Evolutionary conservation across 2,113 vertebrate species (phyloP).

Genomic region (Mohoua ochrocephala): DNA sequence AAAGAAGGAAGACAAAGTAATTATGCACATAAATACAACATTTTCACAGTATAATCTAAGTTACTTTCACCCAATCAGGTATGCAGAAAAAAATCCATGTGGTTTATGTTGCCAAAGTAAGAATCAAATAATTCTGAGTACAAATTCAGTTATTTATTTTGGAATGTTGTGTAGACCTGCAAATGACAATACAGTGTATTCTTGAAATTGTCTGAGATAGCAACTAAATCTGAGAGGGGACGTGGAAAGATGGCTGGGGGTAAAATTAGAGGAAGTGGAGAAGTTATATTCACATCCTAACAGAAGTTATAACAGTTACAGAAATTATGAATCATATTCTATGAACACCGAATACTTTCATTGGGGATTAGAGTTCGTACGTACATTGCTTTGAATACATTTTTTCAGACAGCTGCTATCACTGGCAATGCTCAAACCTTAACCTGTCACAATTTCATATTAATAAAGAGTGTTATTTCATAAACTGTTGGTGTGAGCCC

Average conservation of each 20-base stretch:
- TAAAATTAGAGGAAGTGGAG: too few relatives aligned
- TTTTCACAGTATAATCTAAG: neutral
- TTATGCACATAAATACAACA: neutral
- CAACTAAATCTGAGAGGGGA: neutral
- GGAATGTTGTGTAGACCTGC: neutral
- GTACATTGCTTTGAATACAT: too few relatives aligned
- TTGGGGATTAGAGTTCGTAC: too few relatives aligned
- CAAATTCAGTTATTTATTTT: neutral
- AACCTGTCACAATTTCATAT: too few relatives aligned
- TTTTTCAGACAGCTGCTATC: too few relatives aligned
- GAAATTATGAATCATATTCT: too few relatives aligned
- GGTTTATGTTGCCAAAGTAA: neutral
- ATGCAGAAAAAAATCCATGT: neutral
- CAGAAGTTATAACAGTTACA: too few relatives aligned
- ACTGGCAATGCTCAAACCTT: too few relatives aligned
- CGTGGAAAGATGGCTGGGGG: neutral
- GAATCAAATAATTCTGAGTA: neutral
- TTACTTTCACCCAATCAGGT: neutral
- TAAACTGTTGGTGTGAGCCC: too few relatives aligned
- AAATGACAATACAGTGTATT: neutral
- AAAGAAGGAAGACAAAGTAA: neutral
- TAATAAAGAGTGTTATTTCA: too few relatives aligned
- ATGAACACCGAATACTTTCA: too few relatives aligned
- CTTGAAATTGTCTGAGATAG: neutral
- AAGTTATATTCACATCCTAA: too few relatives aligned